Conservation (phyloP, 2,888 invertebrate species). For the Resseliella maxima region DNA sequence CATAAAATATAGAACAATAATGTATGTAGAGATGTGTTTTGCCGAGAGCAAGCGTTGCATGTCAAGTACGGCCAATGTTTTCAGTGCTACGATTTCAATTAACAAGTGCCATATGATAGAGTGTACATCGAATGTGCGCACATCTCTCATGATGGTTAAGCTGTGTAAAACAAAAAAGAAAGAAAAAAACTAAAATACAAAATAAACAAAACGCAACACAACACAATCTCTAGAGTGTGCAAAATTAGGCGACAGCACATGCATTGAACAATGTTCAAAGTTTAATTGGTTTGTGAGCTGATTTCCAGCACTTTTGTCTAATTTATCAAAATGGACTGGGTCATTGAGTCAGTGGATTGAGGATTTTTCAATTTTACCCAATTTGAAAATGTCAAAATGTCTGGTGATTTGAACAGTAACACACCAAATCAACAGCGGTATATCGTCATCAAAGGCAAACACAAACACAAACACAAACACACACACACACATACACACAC, state of each 20-base stretch:
- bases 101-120: neutral
- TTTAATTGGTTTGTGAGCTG: slow-evolving; percentile 4
- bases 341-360: slow-evolving; percentile 12
- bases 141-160: too few species aligned
- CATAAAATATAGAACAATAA: slow-evolving; percentile 32
- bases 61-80: slow-evolving; percentile 44
- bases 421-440: neutral
- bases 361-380: neutral
- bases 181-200: neutral
- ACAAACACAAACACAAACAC: neutral
- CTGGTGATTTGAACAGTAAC: neutral
- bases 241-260: neutral
- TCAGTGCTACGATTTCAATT: neutral
- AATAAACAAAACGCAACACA: neutral
- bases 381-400: neutral
- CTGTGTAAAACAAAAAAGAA: neutral
- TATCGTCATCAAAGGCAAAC: neutral
- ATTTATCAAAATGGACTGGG: slow-evolving; percentile 44
- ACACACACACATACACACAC: neutral
- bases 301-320: neutral
- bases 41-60: too few species aligned
- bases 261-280: slow-evolving; percentile 24
- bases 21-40: too few species aligned
- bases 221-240: neutral
- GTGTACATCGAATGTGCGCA: neutral